phyloP scores from a whole-genome alignment of 2,797 vertebrate genomes.

The Bradypodion pumilum region DNA sequence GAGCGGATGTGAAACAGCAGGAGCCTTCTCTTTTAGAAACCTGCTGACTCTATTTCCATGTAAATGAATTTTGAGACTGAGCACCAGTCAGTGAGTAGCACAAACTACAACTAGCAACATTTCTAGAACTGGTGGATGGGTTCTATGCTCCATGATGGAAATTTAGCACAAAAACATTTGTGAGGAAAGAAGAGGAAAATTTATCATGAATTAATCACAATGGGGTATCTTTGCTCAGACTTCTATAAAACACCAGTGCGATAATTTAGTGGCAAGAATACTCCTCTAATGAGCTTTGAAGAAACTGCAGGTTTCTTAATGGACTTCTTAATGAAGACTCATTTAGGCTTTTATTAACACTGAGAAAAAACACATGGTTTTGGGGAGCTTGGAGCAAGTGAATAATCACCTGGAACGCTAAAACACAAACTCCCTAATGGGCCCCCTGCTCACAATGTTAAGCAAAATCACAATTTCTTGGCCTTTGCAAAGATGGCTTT shows the following conservation, averaged over 20 bases:
- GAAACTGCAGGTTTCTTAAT: slow-evolving; percentile 76
- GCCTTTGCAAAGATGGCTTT: slow-evolving; percentile 28
- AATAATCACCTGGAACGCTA: slow-evolving; percentile 59
- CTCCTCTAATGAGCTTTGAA: slow-evolving; percentile 73
- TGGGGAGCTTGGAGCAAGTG: slow-evolving; percentile 65
- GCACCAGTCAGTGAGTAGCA: fast-evolving
- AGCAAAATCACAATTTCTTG: slow-evolving; percentile 45
- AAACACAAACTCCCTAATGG: slow-evolving; percentile 57
- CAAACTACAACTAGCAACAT: neutral
- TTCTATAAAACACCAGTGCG: slow-evolving; percentile 63
- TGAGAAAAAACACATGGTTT: slow-evolving; percentile 72
- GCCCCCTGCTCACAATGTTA: slow-evolving; percentile 50
- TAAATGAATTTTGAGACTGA: neutral
- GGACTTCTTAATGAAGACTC: slow-evolving; percentile 79
- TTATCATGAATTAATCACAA: slow-evolving; percentile 68
- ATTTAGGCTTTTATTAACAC: slow-evolving; percentile 78
- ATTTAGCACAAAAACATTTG: slow-evolving; percentile 23
- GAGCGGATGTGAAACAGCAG: neutral
- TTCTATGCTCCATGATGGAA: neutral
- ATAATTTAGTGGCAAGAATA: slow-evolving; percentile 74
- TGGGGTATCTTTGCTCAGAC: slow-evolving; percentile 57
- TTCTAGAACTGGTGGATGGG: neutral
- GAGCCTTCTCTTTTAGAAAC: neutral
- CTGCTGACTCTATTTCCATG: neutral
- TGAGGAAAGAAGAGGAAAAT: slow-evolving; percentile 42